Evolutionary conservation across 2,797 vertebrate species (phyloP), one percentile per base, ranked within the genome.

Genomic region (Erpetoichthys calabaricus): DNA sequence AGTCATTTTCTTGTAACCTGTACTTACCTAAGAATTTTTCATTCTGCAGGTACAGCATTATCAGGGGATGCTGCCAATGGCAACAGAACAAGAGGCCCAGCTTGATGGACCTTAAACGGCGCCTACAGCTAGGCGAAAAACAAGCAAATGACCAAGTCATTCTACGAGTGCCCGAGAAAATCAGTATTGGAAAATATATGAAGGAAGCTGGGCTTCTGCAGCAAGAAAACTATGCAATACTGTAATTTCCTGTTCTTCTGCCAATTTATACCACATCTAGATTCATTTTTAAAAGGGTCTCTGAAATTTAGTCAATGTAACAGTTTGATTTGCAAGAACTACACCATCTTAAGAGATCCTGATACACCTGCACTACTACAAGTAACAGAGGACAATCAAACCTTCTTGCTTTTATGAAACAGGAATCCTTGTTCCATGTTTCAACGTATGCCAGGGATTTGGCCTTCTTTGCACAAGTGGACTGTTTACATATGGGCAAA

Each of bases 31-130:
- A 6, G 42, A 5, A 45, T 6, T 8, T 51, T 42, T 7, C 8
- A 25, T 51, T 10, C 5, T 51, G 8, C 63, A 98, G 94, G 65
- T 83, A 94, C 7, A 53, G 68, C 8, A 68, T 94, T 67, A 96
- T 98, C 73, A 92, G 87, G 70, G 65, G 70, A 43, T 96, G 94
- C 68, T 92, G 91, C 84, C 82, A 81, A 4, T 98, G 92, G 92
- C 87, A 70, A 62, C 86, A 85, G 50, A 60, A 71, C 7, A 77
- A 82, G 5, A 80, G 92, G 1, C 81, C 86, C 4, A 66, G 79
- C 3, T 73, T 88, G 59, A 61, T 65, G 7, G 86, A 89, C 8
- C 60, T 97, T 57, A 64, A 62, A 55, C 73, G 53, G 9, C 86
- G 79, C 59, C 75, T 98, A 3, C 62, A 77, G 59, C 66, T 69